Evolutionary conservation across 2,888 invertebrate species (phyloP).

Genomic region (Phortica okadai): DNA sequence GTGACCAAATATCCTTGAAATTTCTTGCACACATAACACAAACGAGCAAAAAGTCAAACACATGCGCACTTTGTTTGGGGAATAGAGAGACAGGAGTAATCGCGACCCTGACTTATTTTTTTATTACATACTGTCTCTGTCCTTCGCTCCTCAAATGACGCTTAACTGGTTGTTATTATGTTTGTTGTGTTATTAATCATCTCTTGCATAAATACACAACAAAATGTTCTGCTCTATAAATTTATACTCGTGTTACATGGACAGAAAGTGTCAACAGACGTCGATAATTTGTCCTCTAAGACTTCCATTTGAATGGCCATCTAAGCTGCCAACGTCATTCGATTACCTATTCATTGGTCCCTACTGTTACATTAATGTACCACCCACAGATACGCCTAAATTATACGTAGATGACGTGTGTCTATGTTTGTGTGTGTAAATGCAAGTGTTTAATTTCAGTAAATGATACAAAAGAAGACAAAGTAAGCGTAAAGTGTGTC

Average conservation of each 20-base stretch:
- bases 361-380: neutral
- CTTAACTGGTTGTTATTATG: neutral
- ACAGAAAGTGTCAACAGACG: slow-evolving; percentile 54
- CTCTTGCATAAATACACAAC: neutral
- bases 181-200: slow-evolving; percentile 24
- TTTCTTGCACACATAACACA: neutral
- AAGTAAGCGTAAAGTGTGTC: too few species aligned
- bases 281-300: slow-evolving; percentile 52
- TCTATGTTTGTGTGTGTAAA: neutral
- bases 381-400: neutral
- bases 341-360: neutral
- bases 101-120: slow-evolving; percentile 14
- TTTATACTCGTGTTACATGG: slow-evolving; percentile 55
- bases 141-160: neutral
- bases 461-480: too few species aligned
- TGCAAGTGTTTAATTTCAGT: too few species aligned
- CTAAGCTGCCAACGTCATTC: neutral
- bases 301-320: neutral
- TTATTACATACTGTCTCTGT: neutral
- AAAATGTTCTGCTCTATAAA: slow-evolving; percentile 1
- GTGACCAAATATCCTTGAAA: neutral
- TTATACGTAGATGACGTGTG: neutral
- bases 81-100: neutral
- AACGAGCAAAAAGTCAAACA: neutral
- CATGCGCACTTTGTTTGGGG: neutral